Base-by-base conservation (phyloP, 2,113 vertebrate genomes). In the Syngnathus typhle region DNA sequence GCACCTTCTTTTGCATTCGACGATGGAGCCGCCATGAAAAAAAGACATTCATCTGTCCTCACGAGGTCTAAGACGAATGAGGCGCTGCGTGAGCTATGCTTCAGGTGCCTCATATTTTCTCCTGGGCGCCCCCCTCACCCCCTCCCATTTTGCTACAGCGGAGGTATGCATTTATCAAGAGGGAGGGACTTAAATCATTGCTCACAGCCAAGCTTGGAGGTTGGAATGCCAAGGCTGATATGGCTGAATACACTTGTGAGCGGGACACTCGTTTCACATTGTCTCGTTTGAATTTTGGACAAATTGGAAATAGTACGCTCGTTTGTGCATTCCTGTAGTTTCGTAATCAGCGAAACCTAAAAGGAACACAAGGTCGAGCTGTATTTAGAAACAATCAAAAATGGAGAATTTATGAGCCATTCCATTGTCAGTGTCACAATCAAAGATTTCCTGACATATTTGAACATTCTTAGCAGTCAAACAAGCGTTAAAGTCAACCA, bases 31-130 rank as follows among this genome's bases (percentile, higher is more conserved):
- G 76, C 84, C 64, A 82, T 84, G 75, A 88, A 86, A 82, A 52
- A 76, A 78, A 82, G 80, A 80, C 76, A 90, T 88, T 82, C 77
- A 79, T 89, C 84, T 88, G 84, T 88, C 88, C 72, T 84, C 88
- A 73, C 85, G 63, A 69, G 51, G 61, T 68, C 81, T 54, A 75
- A 88, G 79, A 88, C 19, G 68, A 85, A 88, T 56, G 69, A 84
- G 81, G 83, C 78, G 87, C 73, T 68, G 73, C 60, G 21, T 85
- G 79, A 85, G 72, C 74, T 65, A 80, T 83, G 41, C 82, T 86
- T 86, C 87, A 86, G 86, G 85, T 88, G 85, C 76, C 77, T 87
- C 80, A 82, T 77, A 68, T 83, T 78, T 82, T 76, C 69, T 80
- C 59, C 65, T 46, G 64, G 7, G 39, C 70, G 74, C 75, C 75